A percentile compares a stretch with the other conserved stretches of the same genome.
Evolutionary conservation across 23 tunicate genomes (phyloP).

Genomic region (Ciona savignyi): DNA sequence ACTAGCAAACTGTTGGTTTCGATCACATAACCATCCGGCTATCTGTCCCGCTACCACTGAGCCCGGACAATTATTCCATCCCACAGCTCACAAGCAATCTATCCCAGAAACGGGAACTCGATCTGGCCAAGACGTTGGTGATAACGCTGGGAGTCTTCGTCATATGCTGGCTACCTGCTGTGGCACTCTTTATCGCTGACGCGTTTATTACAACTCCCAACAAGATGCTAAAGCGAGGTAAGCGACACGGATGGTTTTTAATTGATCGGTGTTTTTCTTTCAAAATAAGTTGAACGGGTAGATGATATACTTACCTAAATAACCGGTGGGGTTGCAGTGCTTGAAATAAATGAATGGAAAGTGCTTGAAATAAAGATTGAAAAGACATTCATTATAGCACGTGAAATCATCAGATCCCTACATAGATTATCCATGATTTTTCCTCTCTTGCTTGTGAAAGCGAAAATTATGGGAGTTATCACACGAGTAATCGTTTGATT

Average conservation of each 20-base stretch:
- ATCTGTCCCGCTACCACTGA: too few species aligned
- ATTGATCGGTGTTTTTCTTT: too few species aligned
- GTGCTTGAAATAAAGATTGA: not conserved
- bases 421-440: too few species aligned
- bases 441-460: not conserved
- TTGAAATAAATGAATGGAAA: too few species aligned
- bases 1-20: too few species aligned
- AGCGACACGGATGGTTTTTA: not conserved
- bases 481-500: too few species aligned
- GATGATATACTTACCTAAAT: not conserved
- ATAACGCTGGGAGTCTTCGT: constrained; percentile 84
- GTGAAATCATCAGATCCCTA: too few species aligned
- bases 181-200: constrained; percentile 68
- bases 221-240: constrained; percentile 21
- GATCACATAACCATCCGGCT: too few species aligned
- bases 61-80: too few species aligned
- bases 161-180: constrained; percentile 79
- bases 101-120: constrained; percentile 71
- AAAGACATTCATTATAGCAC: too few species aligned
- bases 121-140: constrained; percentile 66
- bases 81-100: too few species aligned
- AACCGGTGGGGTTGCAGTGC: too few species aligned
- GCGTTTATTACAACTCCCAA: constrained; percentile 20
- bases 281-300: not conserved
- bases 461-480: not conserved